phyloP scores from a whole-genome alignment of 2,888 invertebrate genomes.

The Plebejus melissa region DNA sequence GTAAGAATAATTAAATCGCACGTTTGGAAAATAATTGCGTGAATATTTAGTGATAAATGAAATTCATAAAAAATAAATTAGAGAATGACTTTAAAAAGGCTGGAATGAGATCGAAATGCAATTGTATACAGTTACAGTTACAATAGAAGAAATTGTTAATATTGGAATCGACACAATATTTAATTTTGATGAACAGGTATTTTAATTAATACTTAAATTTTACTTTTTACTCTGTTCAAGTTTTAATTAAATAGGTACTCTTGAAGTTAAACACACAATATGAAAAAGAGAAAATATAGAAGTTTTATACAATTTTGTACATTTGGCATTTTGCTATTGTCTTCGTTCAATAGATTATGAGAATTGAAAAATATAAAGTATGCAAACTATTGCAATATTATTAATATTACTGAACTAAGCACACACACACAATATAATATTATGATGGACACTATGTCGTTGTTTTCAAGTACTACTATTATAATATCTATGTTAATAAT shows the following conservation, averaged over 20 bases:
- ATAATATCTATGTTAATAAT: too few relatives aligned
- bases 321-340: constrained; percentile 1
- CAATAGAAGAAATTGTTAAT: neutral
- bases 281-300: neutral
- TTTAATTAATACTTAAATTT: neutral
- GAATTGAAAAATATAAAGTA: neutral
- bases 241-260: neutral
- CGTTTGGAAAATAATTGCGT: neutral
- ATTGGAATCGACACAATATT: neutral
- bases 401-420: neutral
- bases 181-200: neutral
- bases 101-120: neutral
- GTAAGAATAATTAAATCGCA: too few relatives aligned
- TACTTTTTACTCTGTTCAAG: neutral
- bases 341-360: neutral
- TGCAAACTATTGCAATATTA: neutral
- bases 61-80: neutral
- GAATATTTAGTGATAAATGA: neutral
- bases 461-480: neutral
- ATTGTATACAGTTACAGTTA: neutral
- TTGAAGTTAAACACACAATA: neutral
- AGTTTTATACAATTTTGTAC: neutral
- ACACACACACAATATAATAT: neutral
- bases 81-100: neutral
- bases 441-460: neutral